Base-by-base conservation (phyloP, 2,888 invertebrate genomes). In the Drosophila quasianomalipes region DNA sequence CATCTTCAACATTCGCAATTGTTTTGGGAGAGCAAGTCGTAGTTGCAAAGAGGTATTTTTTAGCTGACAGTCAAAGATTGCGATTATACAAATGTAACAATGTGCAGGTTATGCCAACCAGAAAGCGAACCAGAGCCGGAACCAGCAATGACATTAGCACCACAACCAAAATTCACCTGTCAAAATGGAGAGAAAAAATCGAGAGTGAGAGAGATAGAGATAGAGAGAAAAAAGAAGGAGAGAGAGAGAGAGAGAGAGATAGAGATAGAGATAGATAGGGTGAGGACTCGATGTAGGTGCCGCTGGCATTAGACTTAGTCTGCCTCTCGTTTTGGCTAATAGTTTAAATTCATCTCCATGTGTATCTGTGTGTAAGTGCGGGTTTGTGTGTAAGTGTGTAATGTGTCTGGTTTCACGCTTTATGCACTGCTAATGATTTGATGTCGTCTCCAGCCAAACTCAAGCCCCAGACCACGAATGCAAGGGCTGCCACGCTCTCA, bases 351-450 rank as follows among this genome's bases (percentile, higher is more conserved):
- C 89, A 82, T 80, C 70, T 78, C 70, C 63, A 83, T 74, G 69
- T 74, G 51, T 57, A 28, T 35, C 16, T 62, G 30, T 35, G 30
- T 31, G 49, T 35, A n/a, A 57, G 12, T 26, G 35, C 51, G 26
- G 44, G 47, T 61, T 31, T 52, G 28, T 59, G 35, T 69, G 33
- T 72, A 58, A 44, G 30, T 68, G 70, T 81, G 47, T 26, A 16
- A 26, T 26, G 69, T 76, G 76, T 74, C 86, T 85, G 81, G 85
- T 82, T 90, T 82, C 76, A 91, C 85, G 87, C 89, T 90, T 83
- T 89, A 89, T 89, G 89, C 91, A 74, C 86, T 89, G 91, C 83
- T 89, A 89, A 90, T 87, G 87, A 87, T 86, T 87, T 90, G 75
- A 87, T 90, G 89, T 83, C 72, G 74, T 90, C 79, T 83, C 60